A percentile compares a stretch with the other conserved stretches of the same genome.
phyloP scores from a whole-genome alignment of 2,113 vertebrate species.

The Seriola dumerili region DNA sequence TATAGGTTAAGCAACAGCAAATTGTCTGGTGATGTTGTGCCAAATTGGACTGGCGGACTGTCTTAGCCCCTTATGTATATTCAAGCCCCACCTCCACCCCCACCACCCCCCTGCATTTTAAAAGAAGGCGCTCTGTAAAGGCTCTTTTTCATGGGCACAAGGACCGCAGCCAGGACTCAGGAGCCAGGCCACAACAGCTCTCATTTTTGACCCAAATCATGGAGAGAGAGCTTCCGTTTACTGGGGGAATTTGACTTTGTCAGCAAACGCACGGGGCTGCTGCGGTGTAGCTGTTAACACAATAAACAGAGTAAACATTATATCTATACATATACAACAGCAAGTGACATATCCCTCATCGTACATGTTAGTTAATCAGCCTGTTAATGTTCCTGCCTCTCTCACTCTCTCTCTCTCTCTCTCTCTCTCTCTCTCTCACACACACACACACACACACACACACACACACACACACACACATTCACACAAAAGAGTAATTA shows the following conservation, averaged over 20 bases:
- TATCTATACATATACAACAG: no score
- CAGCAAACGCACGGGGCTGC: background rate
- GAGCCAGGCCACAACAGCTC: conserved; percentile 70
- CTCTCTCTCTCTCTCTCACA: background rate
- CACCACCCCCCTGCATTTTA: conserved; percentile 59
- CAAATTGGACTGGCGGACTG: conserved; percentile 78
- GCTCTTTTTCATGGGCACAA: conserved; percentile 78
- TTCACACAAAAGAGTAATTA: conserved; percentile 67
- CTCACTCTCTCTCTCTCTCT: background rate
- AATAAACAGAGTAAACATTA: background rate
- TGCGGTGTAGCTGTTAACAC: background rate
- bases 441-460: background rate
- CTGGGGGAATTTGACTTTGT: conserved; percentile 52
- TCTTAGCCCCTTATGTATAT: conserved; percentile 80
- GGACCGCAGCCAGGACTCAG: conserved; percentile 78
- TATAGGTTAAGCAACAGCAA: conserved; percentile 60
- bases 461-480: conserved; percentile 23
- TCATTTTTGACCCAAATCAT: conserved; percentile 72
- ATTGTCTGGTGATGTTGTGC: conserved; percentile 72
- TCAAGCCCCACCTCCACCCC: conserved; percentile 83
- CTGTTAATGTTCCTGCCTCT: background rate
- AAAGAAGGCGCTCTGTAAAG: conserved; percentile 76
- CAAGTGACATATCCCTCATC: background rate
- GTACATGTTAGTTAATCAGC: conserved; percentile 8
- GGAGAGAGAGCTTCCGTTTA: conserved; percentile 69